Evolutionary conservation across 2,797 vertebrate species (phyloP).

Genomic region (Sternarchorhynchus goeldii): DNA sequence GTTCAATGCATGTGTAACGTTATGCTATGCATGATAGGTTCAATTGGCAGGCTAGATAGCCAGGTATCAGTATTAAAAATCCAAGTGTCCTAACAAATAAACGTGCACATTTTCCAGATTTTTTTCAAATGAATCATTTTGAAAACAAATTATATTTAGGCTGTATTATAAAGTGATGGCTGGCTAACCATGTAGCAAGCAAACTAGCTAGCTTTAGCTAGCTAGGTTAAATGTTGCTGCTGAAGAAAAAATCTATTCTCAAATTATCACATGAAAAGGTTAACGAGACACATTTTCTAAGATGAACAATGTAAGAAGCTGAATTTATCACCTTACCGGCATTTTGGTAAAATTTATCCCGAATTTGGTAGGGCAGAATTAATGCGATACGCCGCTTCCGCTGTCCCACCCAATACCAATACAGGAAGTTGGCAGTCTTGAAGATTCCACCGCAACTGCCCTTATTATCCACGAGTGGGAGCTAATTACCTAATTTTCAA

Average conservation of each 20-base stretch:
- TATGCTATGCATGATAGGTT: too few relatives aligned
- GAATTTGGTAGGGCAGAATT: slow-evolving; percentile 60
- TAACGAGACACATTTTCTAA: background rate
- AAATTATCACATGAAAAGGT: background rate
- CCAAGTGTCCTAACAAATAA: too few relatives aligned
- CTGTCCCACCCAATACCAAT: slow-evolving; percentile 74
- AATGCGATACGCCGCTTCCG: slow-evolving; percentile 70
- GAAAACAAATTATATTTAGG: too few relatives aligned
- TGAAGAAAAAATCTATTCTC: background rate
- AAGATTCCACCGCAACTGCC: slow-evolving; percentile 13
- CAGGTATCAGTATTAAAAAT: too few relatives aligned
- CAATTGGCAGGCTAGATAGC: too few relatives aligned
- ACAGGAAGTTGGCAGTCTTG: slow-evolving; percentile 37
- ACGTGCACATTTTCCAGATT: too few relatives aligned
- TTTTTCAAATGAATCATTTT: too few relatives aligned
- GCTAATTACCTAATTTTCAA: background rate
- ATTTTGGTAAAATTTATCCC: slow-evolving; percentile 68
- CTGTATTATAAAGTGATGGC: too few relatives aligned
- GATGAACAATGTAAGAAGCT: background rate
- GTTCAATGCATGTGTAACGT: too few relatives aligned
- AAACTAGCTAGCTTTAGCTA: background rate
- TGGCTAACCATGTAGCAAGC: too few relatives aligned
- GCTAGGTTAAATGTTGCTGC: background rate
- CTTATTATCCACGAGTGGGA: background rate
- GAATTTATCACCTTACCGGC: slow-evolving; percentile 74